Percentiles rank a stretch among this genome's conserved stretches.
These are phyloP conservation scores for Temnothorax ravouxi DNA, from an alignment of 2,888 invertebrate genomes.

Conservation along the genomic window DNA sequence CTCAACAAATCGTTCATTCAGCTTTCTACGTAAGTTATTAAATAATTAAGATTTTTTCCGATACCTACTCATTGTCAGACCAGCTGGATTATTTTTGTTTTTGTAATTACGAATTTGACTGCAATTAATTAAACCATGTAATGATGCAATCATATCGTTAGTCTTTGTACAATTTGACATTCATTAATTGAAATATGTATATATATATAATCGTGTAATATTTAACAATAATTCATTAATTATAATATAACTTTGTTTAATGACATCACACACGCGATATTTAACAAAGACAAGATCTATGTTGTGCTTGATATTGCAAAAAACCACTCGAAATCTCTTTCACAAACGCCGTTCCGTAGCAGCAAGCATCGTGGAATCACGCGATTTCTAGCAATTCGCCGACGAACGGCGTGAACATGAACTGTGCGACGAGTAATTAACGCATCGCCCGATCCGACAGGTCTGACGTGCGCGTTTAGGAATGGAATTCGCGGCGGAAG, in stretches of 20 bases:
- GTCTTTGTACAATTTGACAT: not conserved
- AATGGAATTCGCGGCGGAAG: slow-evolving; percentile 75
- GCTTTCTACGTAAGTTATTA: not conserved
- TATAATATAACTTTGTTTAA: not conserved
- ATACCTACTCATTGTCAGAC: not conserved
- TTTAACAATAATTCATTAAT: not conserved
- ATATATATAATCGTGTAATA: not conserved
- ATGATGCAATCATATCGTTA: not conserved
- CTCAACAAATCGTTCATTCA: slow-evolving; percentile 23
- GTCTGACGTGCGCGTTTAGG: slow-evolving; percentile 70
- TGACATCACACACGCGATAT: not conserved
- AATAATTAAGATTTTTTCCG: slow-evolving; percentile 18
- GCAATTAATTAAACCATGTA: not conserved
- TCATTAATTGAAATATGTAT: not conserved
- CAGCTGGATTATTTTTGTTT: not conserved
- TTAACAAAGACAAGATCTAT: not conserved
- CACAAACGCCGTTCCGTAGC: not conserved
- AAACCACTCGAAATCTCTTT: slow-evolving; percentile 7
- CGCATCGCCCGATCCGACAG: slow-evolving; percentile 71
- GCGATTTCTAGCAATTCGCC: slow-evolving; percentile 54
- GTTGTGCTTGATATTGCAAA: not conserved
- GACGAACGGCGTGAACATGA: slow-evolving; percentile 35
- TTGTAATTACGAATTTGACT: not conserved
- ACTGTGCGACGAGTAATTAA: slow-evolving; percentile 68
- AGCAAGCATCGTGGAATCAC: slow-evolving; percentile 59